Conservation (phyloP, 1,140 invertebrate species). For the Cherax destructor region DNA sequence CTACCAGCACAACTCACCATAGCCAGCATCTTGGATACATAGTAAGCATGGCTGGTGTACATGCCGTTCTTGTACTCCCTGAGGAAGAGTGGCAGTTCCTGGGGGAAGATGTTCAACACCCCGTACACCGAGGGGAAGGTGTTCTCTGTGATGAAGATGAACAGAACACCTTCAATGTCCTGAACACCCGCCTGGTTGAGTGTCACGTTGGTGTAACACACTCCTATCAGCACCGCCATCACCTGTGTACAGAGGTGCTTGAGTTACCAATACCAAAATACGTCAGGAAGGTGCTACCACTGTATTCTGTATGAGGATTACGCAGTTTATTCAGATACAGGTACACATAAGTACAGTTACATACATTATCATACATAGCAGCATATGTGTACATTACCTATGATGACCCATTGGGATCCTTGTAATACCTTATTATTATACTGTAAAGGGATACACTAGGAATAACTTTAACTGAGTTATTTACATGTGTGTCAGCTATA, state of each 20-base stretch:
- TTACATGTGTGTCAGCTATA: too few relatives aligned
- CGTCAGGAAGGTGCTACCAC: too few relatives aligned
- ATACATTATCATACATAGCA: too few relatives aligned
- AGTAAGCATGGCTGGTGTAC: constrained; percentile 85
- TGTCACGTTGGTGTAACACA: constrained; percentile 83
- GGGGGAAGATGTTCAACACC: constrained; percentile 85
- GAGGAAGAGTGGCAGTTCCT: constrained; percentile 81
- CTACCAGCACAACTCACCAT: constrained; percentile 79
- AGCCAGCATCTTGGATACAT: constrained; percentile 84
- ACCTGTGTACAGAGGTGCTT: constrained; percentile 75
- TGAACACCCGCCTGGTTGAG: constrained; percentile 86
- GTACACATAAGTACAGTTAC: too few relatives aligned
- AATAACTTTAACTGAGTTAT: too few relatives aligned
- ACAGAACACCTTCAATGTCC: constrained; percentile 87
- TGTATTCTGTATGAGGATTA: too few relatives aligned
- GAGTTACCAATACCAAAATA: too few relatives aligned
- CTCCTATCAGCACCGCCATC: constrained; percentile 84
- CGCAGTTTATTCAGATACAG: too few relatives aligned
- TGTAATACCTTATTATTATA: too few relatives aligned
- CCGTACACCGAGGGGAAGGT: constrained; percentile 91
- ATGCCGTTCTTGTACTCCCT: constrained; percentile 86
- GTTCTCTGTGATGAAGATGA: constrained; percentile 90
- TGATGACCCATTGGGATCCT: too few relatives aligned
- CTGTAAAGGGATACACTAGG: too few relatives aligned
- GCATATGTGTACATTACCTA: too few relatives aligned